Evolutionary conservation across 2,797 vertebrate genomes (phyloP).

Genomic region (Enoplosus armatus): DNA sequence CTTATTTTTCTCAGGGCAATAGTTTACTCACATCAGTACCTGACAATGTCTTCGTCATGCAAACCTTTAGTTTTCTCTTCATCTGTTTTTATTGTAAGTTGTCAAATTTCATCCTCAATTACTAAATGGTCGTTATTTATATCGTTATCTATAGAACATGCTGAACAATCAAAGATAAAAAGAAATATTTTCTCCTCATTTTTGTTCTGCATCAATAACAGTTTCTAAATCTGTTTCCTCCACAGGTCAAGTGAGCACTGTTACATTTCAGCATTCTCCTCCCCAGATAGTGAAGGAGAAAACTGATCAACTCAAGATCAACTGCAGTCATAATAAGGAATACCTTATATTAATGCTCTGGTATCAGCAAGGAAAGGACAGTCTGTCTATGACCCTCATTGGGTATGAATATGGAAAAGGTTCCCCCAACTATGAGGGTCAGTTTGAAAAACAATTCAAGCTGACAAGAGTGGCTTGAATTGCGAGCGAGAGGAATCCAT

Average conservation of each 20-base stretch:
- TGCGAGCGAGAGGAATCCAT: neutral
- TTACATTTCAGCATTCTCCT: constrained; percentile 49
- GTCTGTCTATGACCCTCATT: constrained; percentile 55
- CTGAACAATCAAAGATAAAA: accelerated
- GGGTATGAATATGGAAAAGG: constrained; percentile 26
- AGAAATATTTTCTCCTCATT: neutral
- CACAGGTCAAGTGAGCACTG: constrained; percentile 55
- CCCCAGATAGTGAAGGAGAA: constrained; percentile 28
- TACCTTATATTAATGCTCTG: constrained; percentile 55
- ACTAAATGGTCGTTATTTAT: neutral
- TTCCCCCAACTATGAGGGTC: constrained; percentile 14
- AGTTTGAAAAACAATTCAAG: constrained; percentile 27
- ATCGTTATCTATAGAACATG: neutral
- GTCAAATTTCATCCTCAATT: neutral
- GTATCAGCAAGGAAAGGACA: constrained; percentile 59
- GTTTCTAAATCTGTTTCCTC: constrained; percentile 2
- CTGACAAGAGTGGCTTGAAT: neutral
- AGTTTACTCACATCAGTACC: neutral
- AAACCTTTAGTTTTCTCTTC: neutral
- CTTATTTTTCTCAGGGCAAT: neutral
- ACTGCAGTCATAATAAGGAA: too few relatives aligned
- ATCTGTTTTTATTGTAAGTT: constrained; percentile 15
- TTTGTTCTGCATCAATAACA: neutral
- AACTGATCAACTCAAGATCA: constrained; percentile 14
- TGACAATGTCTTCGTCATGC: constrained; percentile 13